Conservation (phyloP, 2,113 vertebrate genomes). For the Pantherophis guttatus region DNA sequence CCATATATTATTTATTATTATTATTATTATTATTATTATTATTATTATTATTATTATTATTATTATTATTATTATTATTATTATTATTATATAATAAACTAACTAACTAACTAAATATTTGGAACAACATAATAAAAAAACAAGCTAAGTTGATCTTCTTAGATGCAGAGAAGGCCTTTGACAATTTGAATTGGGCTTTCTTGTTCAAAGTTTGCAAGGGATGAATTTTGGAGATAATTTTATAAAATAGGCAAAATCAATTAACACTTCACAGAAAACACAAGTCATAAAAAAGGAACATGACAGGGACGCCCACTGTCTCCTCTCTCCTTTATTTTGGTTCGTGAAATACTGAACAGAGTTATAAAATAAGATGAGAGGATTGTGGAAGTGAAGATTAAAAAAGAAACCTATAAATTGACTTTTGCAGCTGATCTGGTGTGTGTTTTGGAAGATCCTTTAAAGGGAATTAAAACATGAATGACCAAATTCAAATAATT, state of each 20-base stretch:
- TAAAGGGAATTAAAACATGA: not conserved
- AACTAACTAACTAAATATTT: not conserved
- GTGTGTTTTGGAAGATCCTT: not conserved
- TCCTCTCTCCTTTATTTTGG: not conserved
- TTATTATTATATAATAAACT: no score
- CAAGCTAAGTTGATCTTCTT: not conserved
- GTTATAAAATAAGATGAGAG: not conserved
- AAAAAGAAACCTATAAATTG: not conserved
- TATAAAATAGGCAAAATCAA: not conserved
- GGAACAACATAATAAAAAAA: not conserved
- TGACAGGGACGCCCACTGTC: not conserved
- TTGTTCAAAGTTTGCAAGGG: not conserved
- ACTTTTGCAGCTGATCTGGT: not conserved
- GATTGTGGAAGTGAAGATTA: not conserved
- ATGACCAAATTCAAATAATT: not conserved
- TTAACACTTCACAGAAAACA: not conserved
- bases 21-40: no score
- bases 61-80: no score
- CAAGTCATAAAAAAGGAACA: not conserved
- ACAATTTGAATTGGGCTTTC: not conserved
- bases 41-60: no score
- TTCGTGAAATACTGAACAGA: not conserved
- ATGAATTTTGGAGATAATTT: not conserved
- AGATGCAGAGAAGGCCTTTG: not conserved
- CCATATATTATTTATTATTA: no score